These are phyloP conservation scores for Deroplatys truncata DNA, from an alignment of 2,888 invertebrate species.

Conservation along the genomic window DNA sequence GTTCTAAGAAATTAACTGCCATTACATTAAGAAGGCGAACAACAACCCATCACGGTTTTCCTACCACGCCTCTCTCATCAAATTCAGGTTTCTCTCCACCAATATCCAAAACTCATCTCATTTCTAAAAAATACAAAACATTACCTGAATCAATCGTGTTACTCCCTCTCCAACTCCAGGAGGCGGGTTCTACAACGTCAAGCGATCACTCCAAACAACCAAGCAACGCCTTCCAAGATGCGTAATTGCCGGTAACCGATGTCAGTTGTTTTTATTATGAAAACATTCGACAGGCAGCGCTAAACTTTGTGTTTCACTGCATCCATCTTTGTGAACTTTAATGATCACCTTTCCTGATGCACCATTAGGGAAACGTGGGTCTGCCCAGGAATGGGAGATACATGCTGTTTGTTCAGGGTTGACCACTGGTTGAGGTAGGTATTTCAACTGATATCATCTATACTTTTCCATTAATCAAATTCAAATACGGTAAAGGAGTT, in stretches of 20 bases:
- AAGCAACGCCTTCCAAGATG: conserved; percentile 4
- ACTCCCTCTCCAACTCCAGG: neutral
- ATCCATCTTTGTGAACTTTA: conserved; percentile 24
- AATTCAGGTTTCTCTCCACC: neutral
- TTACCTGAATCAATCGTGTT: neutral
- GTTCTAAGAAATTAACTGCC: neutral
- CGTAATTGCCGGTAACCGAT: neutral
- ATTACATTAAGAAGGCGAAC: neutral
- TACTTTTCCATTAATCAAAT: no score
- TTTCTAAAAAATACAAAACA: neutral
- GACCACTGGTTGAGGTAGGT: neutral
- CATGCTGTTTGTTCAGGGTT: neutral
- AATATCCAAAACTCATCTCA: neutral
- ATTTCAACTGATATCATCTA: no score
- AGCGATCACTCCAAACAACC: neutral
- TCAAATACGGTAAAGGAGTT: no score
- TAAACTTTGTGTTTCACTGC: conserved; percentile 5
- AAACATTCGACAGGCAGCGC: conserved; percentile 23
- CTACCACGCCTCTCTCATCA: neutral
- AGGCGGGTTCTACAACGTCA: neutral
- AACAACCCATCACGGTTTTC: neutral
- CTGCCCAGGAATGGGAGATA: neutral
- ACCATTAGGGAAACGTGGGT: conserved; percentile 9
- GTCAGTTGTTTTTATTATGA: conserved; percentile 22
- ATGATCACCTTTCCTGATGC: conserved; percentile 24